phyloP scores from a whole-genome alignment of 2,797 vertebrate genomes.

The Pseudochirops cupreus region DNA sequence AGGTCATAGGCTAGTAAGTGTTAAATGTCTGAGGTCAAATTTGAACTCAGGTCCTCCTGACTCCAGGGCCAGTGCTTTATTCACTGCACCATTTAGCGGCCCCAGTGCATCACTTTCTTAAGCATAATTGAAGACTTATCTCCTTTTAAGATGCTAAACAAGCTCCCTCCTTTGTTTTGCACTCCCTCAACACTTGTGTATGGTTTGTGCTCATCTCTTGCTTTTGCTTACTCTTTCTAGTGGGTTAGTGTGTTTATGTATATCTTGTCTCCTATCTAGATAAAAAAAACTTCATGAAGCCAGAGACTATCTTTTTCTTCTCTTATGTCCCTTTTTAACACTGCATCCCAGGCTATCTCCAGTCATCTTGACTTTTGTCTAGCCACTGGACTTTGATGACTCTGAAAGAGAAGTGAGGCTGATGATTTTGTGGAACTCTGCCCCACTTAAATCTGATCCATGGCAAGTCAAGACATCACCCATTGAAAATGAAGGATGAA shows the following conservation, averaged over 20 bases:
- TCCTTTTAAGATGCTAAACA: not conserved
- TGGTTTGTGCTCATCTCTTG: not conserved
- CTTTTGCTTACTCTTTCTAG: not conserved
- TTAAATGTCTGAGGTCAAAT: no score
- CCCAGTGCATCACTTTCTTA: not conserved
- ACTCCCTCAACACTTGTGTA: not conserved
- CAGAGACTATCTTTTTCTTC: not conserved
- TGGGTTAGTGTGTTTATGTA: not conserved
- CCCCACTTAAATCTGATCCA: not conserved
- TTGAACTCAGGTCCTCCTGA: no score
- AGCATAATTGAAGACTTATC: not conserved
- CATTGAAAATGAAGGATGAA: not conserved
- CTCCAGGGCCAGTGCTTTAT: no score
- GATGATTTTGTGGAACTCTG: not conserved
- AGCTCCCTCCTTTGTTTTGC: not conserved
- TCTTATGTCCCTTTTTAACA: not conserved
- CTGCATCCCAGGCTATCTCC: not conserved
- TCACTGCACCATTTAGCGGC: no score
- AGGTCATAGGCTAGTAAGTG: no score
- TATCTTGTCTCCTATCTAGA: not conserved
- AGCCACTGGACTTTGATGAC: not conserved
- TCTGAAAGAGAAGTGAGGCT: not conserved
- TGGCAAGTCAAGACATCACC: not conserved
- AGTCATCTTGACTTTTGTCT: not conserved
- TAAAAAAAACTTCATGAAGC: not conserved